phyloP scores from a whole-genome alignment of 2,113 vertebrate genomes.

The Phoxinus phoxinus region DNA sequence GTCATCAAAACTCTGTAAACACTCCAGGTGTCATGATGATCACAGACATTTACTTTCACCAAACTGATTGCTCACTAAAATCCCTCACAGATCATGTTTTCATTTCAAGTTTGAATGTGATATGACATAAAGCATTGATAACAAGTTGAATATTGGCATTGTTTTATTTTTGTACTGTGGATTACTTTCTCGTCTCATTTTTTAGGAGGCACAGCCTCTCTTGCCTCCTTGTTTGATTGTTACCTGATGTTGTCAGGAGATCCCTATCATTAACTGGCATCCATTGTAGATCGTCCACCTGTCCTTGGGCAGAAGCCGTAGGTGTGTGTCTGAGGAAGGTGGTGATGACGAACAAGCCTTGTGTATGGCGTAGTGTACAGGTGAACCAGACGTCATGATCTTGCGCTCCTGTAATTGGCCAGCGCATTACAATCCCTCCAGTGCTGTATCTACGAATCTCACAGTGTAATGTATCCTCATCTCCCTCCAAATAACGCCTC shows the following conservation, averaged over 20 bases:
- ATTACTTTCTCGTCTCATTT: not conserved
- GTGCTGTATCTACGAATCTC: slow-evolving; percentile 72
- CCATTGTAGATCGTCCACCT: slow-evolving; percentile 55
- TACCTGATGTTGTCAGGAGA: slow-evolving; percentile 69
- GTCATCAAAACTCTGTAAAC: too few species aligned
- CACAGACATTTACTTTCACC: too few species aligned
- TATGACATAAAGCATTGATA: not conserved
- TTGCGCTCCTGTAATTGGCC: slow-evolving; percentile 67
- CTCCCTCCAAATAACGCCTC: slow-evolving; percentile 58
- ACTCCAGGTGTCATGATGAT: too few species aligned
- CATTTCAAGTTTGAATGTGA: too few species aligned
- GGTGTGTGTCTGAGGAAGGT: slow-evolving; percentile 72
- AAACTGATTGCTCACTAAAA: too few species aligned
- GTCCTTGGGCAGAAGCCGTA: slow-evolving; percentile 18
- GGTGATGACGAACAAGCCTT: slow-evolving; percentile 60
- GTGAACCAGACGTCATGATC: slow-evolving; percentile 73
- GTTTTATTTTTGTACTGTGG: not conserved
- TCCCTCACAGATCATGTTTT: too few species aligned
- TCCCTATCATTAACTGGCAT: slow-evolving; percentile 65
- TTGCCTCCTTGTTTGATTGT: not conserved
- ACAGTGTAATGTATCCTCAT: slow-evolving; percentile 67
- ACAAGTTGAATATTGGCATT: not conserved
- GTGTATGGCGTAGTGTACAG: slow-evolving; percentile 66
- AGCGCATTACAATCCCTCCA: slow-evolving; percentile 64
- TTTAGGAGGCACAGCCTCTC: not conserved